Conservation (phyloP, 2,888 invertebrate species). For the Apotomis turbidana region DNA sequence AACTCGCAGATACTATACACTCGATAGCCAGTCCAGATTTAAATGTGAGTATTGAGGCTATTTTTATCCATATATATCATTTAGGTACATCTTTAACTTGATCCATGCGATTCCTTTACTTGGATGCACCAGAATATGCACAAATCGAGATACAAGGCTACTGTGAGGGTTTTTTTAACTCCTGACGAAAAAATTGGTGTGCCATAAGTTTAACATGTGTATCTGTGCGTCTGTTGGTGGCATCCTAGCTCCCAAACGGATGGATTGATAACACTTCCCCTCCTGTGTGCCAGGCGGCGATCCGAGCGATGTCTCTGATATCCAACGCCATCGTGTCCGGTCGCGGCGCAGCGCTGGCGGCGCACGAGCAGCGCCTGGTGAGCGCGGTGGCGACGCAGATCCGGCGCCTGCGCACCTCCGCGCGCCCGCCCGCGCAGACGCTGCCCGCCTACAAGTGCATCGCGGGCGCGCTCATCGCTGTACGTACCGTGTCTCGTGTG, state of each 20-base stretch:
- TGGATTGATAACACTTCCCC: no score
- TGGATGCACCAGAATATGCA: no score
- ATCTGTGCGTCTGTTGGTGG: no score
- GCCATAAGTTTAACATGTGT: not conserved
- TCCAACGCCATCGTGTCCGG: conserved; percentile 86
- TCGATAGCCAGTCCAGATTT: conserved; percentile 78
- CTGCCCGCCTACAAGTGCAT: conserved; percentile 76
- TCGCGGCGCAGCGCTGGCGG: conserved; percentile 74
- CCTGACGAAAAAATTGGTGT: no score
- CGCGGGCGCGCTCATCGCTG: conserved; percentile 69
- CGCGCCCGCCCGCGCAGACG: conserved; percentile 55
- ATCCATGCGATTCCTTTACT: not conserved
- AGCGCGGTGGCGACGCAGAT: conserved; percentile 86
- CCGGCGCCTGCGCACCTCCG: conserved; percentile 73
- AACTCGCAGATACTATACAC: conserved; percentile 75
- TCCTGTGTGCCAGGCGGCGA: conserved; percentile 61
- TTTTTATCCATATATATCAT: not conserved
- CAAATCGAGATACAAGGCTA: no score
- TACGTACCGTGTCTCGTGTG: conserved; percentile 46
- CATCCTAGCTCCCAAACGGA: no score
- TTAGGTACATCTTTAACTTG: not conserved
- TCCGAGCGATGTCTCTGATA: conserved; percentile 87
- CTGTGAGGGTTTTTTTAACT: no score
- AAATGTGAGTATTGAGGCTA: conserved; percentile 59
- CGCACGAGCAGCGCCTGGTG: conserved; percentile 87